Evolutionary conservation across 2,113 vertebrate genomes (phyloP).

Genomic region (Tautogolabrus adspersus): DNA sequence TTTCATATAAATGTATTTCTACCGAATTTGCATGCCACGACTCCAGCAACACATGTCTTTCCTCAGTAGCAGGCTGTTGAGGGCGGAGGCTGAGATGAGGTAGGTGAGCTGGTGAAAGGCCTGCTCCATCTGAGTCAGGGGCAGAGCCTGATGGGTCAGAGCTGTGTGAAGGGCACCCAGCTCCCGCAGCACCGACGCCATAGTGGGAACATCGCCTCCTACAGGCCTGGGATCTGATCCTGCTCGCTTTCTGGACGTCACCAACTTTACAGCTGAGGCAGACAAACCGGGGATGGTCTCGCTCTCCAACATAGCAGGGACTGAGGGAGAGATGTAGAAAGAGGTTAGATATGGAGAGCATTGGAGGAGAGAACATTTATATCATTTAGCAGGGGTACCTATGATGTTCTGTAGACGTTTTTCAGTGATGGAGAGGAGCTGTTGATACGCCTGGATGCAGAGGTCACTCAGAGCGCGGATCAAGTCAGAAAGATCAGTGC

Average conservation of each 20-base stretch:
- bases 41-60: constrained; percentile 86
- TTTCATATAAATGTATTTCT: background rate
- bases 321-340: constrained; percentile 58
- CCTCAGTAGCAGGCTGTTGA: constrained; percentile 86
- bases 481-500: constrained; percentile 67
- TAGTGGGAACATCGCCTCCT: constrained; percentile 50
- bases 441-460: constrained; percentile 87
- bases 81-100: constrained; percentile 73
- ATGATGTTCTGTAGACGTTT: constrained; percentile 81
- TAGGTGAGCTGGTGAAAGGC: constrained; percentile 83
- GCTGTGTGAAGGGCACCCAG: constrained; percentile 69
- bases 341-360: background rate
- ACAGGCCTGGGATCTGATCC: constrained; percentile 64
- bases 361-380: background rate
- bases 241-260: constrained; percentile 49
- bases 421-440: constrained; percentile 83
- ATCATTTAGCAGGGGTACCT: constrained; percentile 61
- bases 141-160: constrained; percentile 74
- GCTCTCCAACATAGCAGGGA: constrained; percentile 84
- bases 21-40: constrained; percentile 87
- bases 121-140: constrained; percentile 71
- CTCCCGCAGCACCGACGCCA: constrained; percentile 81
- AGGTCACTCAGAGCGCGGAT: constrained; percentile 76
- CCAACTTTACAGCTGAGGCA: constrained; percentile 49
- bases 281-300: constrained; percentile 83